phyloP scores from a whole-genome alignment of 2,113 vertebrate species.

The Leptobrachium leishanense region DNA sequence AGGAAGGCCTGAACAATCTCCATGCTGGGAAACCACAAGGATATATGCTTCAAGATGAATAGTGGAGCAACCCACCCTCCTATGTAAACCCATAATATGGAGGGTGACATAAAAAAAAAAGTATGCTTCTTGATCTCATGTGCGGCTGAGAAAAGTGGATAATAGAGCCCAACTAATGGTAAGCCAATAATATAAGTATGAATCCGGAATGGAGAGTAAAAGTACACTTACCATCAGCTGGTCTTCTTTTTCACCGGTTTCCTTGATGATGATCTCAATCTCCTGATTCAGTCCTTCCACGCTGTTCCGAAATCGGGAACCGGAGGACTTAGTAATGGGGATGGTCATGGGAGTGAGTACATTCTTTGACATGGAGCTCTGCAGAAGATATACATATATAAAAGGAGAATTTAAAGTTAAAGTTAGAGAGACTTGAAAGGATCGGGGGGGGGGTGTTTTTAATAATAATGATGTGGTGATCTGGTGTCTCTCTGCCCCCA shows the following conservation, averaged over 20 bases:
- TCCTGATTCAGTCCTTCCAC: conserved; percentile 97
- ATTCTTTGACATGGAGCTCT: conserved; percentile 92
- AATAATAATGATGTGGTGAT: no score
- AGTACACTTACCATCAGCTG: conserved; percentile 85
- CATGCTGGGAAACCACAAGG: conserved; percentile 49
- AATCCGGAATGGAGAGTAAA: conserved; percentile 25
- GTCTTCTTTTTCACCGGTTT: conserved; percentile 91
- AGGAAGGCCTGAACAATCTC: conserved; percentile 48
- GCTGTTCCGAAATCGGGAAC: conserved; percentile 93
- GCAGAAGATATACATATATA: not conserved
- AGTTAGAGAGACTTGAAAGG: no score
- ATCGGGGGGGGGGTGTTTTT: no score
- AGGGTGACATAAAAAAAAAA: conserved; percentile 43
- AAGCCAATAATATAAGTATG: conserved; percentile 37
- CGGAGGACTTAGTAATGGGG: conserved; percentile 89
- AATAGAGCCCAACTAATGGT: conserved; percentile 43
- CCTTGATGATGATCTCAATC: conserved; percentile 97
- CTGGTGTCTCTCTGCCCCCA: no score
- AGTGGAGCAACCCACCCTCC: conserved; percentile 47
- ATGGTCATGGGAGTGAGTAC: conserved; percentile 84
- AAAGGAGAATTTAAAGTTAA: no score
- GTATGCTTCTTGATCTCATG: conserved; percentile 47
- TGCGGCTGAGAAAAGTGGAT: conserved; percentile 31
- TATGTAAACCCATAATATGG: conserved; percentile 46
- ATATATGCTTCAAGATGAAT: conserved; percentile 51